Evolutionary conservation across 2,888 invertebrate genomes (phyloP).

Genomic region (Aleiodes testaceus): DNA sequence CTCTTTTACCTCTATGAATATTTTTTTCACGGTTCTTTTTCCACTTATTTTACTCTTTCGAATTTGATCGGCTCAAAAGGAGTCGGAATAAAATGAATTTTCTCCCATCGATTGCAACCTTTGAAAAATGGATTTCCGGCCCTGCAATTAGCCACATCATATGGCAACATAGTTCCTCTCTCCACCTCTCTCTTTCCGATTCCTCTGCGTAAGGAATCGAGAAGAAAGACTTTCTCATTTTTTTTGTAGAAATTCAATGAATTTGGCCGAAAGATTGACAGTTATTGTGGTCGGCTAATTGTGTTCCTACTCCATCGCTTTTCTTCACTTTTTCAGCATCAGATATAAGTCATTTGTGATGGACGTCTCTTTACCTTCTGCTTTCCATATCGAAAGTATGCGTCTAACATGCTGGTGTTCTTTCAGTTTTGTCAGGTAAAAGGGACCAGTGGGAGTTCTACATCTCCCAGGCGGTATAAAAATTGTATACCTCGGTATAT

Average conservation of each 20-base stretch:
- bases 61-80: neutral
- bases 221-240: neutral
- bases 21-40: neutral
- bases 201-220: neutral
- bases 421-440: conserved; percentile 31
- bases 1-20: neutral
- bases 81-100: neutral
- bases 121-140: neutral
- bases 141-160: conserved; percentile 7
- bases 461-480: conserved; percentile 21
- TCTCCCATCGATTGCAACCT: neutral
- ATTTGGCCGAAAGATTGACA: conserved; percentile 27
- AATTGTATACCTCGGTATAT: conserved; percentile 21
- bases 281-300: conserved; percentile 30
- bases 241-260: conserved; percentile 11
- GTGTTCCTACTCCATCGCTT: conserved; percentile 16
- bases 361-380: neutral
- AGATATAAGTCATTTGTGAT: neutral
- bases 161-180: neutral
- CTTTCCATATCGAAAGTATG: neutral
- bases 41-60: neutral
- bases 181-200: neutral
- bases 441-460: conserved; percentile 25
- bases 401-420: neutral
- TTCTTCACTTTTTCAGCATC: neutral